A percentile compares a stretch with the other conserved stretches of the same genome.
Evolutionary conservation across 2,888 invertebrate genomes (phyloP).

Genomic region (Lottia gigantea): DNA sequence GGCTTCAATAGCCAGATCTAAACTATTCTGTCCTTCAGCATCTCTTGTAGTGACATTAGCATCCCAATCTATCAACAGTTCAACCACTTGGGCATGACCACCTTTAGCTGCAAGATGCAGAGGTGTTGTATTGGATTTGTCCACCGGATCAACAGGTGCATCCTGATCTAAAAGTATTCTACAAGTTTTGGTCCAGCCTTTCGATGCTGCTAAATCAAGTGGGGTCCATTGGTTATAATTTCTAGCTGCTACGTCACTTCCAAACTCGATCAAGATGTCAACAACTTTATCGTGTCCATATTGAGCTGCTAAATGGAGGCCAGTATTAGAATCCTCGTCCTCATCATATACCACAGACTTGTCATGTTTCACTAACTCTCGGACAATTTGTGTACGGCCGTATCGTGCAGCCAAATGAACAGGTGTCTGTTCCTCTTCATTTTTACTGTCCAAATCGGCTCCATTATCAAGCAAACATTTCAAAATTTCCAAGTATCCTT

Average conservation of each 20-base stretch:
- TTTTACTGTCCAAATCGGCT: conserved; percentile 67
- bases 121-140: conserved; percentile 69
- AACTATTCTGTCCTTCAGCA: conserved; percentile 66
- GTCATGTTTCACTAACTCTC: conserved; percentile 59
- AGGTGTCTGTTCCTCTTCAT: conserved; percentile 70
- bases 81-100: conserved; percentile 67
- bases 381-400: conserved; percentile 66
- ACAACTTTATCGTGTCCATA: conserved; percentile 67
- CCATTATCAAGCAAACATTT: conserved; percentile 67
- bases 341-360: conserved; percentile 67
- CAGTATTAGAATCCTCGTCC: conserved; percentile 69
- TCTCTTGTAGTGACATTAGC: conserved; percentile 66
- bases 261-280: conserved; percentile 64
- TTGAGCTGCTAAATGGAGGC: conserved; percentile 68
- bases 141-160: conserved; percentile 68
- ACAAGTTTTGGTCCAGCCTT: conserved; percentile 66
- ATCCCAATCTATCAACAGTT: conserved; percentile 64
- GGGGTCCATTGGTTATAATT: conserved; percentile 70
- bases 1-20: conserved; percentile 69
- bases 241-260: conserved; percentile 69
- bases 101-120: conserved; percentile 67
- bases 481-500: conserved; percentile 61
- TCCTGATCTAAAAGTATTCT: conserved; percentile 65
- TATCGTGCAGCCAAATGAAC: conserved; percentile 69
- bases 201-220: conserved; percentile 69